Evolutionary conservation across 1,140 invertebrate species (phyloP).

Genomic region (Zaprionus vittiger): DNA sequence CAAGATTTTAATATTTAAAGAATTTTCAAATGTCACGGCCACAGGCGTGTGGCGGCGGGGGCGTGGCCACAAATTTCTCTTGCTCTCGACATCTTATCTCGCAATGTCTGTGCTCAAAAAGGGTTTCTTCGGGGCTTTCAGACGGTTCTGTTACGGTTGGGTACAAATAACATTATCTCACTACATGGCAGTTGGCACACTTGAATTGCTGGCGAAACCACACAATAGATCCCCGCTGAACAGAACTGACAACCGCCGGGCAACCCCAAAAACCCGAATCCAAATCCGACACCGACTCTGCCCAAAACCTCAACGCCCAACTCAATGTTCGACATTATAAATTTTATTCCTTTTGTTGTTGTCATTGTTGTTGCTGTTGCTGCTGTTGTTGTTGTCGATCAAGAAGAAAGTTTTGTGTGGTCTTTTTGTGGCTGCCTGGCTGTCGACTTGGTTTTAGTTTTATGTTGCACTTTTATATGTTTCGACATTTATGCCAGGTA

Average conservation of each 20-base stretch:
- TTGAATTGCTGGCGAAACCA: conserved; percentile 76
- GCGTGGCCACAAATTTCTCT: conserved; percentile 34
- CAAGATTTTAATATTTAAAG: conserved; percentile 83
- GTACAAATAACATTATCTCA: conserved; percentile 74
- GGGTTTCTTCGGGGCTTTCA: conserved; percentile 40
- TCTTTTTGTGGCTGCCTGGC: conserved; percentile 51
- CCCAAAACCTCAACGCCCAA: conserved; percentile 10
- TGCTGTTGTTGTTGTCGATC: conserved; percentile 20
- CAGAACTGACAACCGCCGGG: conserved; percentile 5
- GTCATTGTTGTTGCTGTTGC: background rate
- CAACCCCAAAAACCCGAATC: conserved; percentile 5
- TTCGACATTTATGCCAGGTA: conserved; percentile 67
- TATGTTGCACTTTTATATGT: conserved; percentile 75
- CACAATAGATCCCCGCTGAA: conserved; percentile 57
- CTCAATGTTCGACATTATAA: conserved; percentile 45
- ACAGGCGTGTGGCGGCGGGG: background rate
- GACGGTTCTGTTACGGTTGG: conserved; percentile 43
- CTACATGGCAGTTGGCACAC: conserved; percentile 64
- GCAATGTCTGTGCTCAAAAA: conserved; percentile 48
- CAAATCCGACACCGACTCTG: background rate
- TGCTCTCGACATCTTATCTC: conserved; percentile 19
- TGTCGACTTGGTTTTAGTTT: conserved; percentile 71
- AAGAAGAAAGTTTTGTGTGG: conserved; percentile 54
- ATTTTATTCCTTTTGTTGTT: conserved; percentile 30
- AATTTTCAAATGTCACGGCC: conserved; percentile 63